A percentile compares a stretch with the other conserved stretches of the same genome.
These are phyloP conservation scores for Synanthedon andrenaeformis DNA, from an alignment of 2,888 invertebrate genomes.

Conservation along the genomic window DNA sequence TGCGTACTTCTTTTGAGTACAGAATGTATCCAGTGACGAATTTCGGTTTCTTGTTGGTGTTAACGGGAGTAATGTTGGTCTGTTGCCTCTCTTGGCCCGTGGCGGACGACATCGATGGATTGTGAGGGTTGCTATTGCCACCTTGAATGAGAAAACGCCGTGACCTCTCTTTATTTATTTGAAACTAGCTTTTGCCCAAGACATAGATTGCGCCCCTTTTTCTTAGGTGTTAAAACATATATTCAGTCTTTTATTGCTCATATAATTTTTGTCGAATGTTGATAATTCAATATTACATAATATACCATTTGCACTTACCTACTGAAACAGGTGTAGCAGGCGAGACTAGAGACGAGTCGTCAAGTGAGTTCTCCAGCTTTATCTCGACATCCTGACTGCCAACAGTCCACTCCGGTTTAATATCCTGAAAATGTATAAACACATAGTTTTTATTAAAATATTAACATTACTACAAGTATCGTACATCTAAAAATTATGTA, in stretches of 20 bases:
- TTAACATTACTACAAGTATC: background rate
- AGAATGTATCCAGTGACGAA: slow-evolving; percentile 96
- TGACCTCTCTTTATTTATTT: background rate
- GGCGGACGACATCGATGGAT: slow-evolving; percentile 41
- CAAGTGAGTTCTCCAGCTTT: slow-evolving; percentile 83
- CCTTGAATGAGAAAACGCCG: slow-evolving; percentile 34
- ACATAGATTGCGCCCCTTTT: too few species aligned
- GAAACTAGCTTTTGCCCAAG: background rate
- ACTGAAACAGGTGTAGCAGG: slow-evolving; percentile 76
- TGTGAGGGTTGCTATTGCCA: slow-evolving; percentile 62
- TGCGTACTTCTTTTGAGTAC: slow-evolving; percentile 96
- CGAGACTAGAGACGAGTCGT: slow-evolving; percentile 84
- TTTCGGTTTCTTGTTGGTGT: slow-evolving; percentile 74
- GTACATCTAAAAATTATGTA: too few species aligned
- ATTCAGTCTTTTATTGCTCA: too few species aligned
- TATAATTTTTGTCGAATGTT: too few species aligned
- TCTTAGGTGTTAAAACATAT: too few species aligned
- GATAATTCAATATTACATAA: too few species aligned
- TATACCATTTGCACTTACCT: slow-evolving; percentile 23
- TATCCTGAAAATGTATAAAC: slow-evolving; percentile 34
- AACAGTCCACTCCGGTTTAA: slow-evolving; percentile 69
- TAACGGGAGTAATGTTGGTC: slow-evolving; percentile 31
- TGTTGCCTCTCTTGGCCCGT: slow-evolving; percentile 35
- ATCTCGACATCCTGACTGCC: slow-evolving; percentile 72
- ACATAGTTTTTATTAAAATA: background rate